A percentile compares a stretch with the other conserved stretches of the same genome.
Evolutionary conservation across 2,888 invertebrate genomes (phyloP).

Genomic region (Tetragonisca angustula): DNA sequence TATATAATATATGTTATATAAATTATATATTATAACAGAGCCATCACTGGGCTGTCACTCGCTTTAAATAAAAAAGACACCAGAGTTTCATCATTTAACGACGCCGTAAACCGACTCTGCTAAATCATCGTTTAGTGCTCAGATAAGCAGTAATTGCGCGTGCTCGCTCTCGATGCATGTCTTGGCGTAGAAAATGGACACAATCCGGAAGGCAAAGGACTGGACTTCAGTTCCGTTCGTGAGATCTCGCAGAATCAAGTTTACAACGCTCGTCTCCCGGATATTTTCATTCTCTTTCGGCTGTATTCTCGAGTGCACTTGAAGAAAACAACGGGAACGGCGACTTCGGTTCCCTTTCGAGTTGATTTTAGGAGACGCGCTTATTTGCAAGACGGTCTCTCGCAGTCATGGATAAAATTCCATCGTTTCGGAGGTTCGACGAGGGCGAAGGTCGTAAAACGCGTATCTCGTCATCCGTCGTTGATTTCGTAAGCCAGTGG

Average conservation of each 20-base stretch:
- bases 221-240: not conserved
- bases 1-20: too few species aligned
- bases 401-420: constrained; percentile 33
- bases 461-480: constrained; percentile 37
- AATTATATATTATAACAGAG: too few species aligned
- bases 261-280: not conserved
- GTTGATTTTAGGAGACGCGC: not conserved
- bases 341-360: not conserved
- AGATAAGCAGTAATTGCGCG: constrained; percentile 1
- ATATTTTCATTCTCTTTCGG: not conserved
- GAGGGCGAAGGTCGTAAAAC: constrained; percentile 54
- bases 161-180: not conserved
- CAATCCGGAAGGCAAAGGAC: not conserved
- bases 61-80: not conserved
- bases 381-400: constrained; percentile 28
- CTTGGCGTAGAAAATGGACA: not conserved
- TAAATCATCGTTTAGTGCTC: not conserved
- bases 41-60: not conserved
- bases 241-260: not conserved
- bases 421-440: constrained; percentile 38
- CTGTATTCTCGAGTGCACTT: not conserved
- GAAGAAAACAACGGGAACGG: not conserved
- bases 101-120: not conserved
- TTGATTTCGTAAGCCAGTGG: constrained; percentile 55
- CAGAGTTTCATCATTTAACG: not conserved